A percentile compares a stretch with the other conserved stretches of the same genome.
phyloP scores from a whole-genome alignment of 2,888 invertebrate species.

The Xiphydria camelus region DNA sequence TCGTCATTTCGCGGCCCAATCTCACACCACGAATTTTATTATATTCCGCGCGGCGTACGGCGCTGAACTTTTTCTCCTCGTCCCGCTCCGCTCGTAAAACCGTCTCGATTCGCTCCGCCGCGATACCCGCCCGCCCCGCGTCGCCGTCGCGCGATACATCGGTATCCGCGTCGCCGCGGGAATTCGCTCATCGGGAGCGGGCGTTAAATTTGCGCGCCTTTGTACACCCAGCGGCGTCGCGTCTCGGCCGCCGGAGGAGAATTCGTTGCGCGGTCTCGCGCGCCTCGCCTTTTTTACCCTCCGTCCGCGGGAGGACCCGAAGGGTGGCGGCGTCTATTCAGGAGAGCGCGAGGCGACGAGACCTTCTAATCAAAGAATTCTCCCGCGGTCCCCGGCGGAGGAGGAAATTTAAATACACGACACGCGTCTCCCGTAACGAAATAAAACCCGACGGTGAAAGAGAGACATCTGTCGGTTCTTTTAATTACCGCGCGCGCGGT shows the following conservation, averaged over 20 bases:
- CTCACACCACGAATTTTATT: constrained; percentile 19
- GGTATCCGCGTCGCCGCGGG: no score
- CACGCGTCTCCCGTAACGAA: constrained; percentile 52
- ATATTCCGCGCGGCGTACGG: constrained; percentile 16
- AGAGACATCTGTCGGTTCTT: constrained; percentile 57
- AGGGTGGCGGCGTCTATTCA: no score
- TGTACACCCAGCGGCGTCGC: no score
- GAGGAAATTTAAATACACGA: constrained; percentile 54
- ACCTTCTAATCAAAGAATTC: constrained; percentile 55
- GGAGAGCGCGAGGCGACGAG: constrained; percentile 9
- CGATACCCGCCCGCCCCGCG: no score
- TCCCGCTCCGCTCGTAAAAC: constrained; percentile 1
- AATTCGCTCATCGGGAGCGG: no score
- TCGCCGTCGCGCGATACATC: no score
- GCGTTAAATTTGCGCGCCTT: no score
- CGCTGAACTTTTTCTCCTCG: constrained; percentile 2
- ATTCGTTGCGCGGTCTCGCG: no score
- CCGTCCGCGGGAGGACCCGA: no score
- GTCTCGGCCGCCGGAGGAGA: no score
- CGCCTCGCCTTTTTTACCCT: no score
- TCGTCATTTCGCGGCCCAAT: constrained; percentile 19
- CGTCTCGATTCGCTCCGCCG: not conserved
- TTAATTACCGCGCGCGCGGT: constrained; percentile 56
- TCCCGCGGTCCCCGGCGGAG: constrained; percentile 33
- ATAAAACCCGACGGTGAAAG: constrained; percentile 53